Conservation (phyloP, 2,797 vertebrate species). For the Sebastes variabilis region DNA sequence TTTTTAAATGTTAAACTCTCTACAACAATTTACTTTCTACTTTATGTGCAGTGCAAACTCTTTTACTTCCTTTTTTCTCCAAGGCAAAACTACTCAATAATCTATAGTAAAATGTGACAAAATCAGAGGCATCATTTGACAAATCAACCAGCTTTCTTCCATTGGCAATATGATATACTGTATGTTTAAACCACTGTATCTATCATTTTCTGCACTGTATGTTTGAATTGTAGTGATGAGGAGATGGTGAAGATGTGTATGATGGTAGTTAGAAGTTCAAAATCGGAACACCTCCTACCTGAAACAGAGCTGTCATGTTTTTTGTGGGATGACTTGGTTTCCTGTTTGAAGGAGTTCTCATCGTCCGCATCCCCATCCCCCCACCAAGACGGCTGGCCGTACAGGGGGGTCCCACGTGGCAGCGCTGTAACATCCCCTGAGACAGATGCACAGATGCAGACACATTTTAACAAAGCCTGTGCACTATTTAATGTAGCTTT, state of each 20-base stretch:
- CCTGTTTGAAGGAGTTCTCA: conserved; percentile 89
- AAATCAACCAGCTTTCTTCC: not conserved
- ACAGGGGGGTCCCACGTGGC: conserved; percentile 95
- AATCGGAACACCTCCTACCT: conserved; percentile 76
- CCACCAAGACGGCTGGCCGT: conserved; percentile 99
- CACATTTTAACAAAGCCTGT: conserved; percentile 10
- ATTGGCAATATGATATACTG: not conserved
- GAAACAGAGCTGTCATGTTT: conserved; percentile 81
- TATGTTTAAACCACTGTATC: not conserved
- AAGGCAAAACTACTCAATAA: not conserved
- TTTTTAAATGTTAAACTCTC: not conserved
- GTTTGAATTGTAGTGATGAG: not conserved
- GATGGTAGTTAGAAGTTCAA: not conserved
- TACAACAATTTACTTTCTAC: not conserved
- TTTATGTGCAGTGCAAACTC: not conserved
- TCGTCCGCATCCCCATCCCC: conserved; percentile 96
- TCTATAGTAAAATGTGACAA: not conserved
- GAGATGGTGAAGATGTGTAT: not conserved
- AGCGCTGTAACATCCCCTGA: conserved; percentile 86
- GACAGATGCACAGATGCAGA: conserved; percentile 25
- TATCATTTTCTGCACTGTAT: not conserved
- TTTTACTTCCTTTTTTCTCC: not conserved
- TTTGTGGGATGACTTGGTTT: conserved; percentile 87
- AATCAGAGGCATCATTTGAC: not conserved
- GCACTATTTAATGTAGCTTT: not conserved